Evolutionary conservation across 2,797 vertebrate species (phyloP), one percentile per base, ranked within the genome.

Genomic region (Limosa lapponica): DNA sequence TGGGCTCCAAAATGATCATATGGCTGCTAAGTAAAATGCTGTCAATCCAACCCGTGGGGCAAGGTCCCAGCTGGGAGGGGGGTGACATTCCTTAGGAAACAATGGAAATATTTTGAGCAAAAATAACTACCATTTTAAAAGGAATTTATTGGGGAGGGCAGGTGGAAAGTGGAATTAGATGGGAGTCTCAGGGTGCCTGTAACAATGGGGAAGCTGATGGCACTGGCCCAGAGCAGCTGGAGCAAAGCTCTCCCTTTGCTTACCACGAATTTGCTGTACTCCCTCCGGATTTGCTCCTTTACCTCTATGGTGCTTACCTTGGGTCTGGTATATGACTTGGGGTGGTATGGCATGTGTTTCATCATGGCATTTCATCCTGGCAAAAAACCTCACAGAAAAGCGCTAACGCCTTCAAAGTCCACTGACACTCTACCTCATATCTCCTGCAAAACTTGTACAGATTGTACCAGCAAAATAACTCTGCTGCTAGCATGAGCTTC

Each of bases 91-190:
- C 54, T 92, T 71, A 77, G 52, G 73, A 93, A 92, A 87, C 54
- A 77, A 84, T 59, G 34, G 62, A 93, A 89, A 91, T 87, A 96
- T 79, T 92, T 95, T 82, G 32, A 55, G 23, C 24, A 89, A 92
- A 95, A 82, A 65, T 70, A 80, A 61, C 28, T 65, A 69, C 8
- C 24, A 17, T 71, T 93, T 71, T 61, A 55, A 61, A 74, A 87
- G 46, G 49, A 95, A 89, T 78, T 90, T 96, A 69, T 55, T 90
- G 70, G 22, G 57, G 49, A 94, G 39, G 52, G 37, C n/a, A 93
- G 91, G 75, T 83, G 91, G 82, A 77, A 94, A 92, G 24, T 4
- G 2, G 36, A 92, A 94, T 91, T 79, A 69, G 41, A 74, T 65
- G n/a, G 9, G 41, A 69, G 44, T 85, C 65, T 93, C 77, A 44